Conservation (phyloP, 2,113 vertebrate species). For the Paracanthobrama guichenoti region DNA sequence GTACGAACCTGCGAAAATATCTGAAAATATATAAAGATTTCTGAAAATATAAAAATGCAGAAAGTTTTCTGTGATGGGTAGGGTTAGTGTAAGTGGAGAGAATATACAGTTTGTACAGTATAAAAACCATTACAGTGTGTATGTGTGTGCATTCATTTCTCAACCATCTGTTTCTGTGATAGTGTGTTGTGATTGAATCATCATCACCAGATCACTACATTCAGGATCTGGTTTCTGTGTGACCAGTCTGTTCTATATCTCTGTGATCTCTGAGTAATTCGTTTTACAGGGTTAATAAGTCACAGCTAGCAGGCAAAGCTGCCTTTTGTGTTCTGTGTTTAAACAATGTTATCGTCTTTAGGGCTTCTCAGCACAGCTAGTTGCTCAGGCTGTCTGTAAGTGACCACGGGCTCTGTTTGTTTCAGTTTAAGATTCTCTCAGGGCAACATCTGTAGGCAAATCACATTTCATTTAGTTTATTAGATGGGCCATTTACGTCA, state of each 20-base stretch:
- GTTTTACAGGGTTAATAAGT: conserved; percentile 17
- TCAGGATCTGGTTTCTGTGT: not conserved
- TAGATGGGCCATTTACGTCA: not conserved
- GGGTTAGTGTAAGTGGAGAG: too few species aligned
- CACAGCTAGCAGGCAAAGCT: not conserved
- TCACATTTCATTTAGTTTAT: not conserved
- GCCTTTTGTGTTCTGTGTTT: conserved; percentile 23
- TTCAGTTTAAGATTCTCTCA: not conserved
- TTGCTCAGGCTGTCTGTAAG: not conserved
- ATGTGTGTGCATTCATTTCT: not conserved
- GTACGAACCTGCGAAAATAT: conserved; percentile 57
- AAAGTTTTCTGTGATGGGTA: too few species aligned
- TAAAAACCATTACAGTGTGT: too few species aligned
- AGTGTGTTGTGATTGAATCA: not conserved
- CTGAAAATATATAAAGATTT: too few species aligned
- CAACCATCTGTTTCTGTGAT: not conserved
- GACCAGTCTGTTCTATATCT: not conserved
- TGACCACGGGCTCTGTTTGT: not conserved
- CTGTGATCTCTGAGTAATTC: conserved; percentile 4
- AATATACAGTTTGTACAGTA: too few species aligned
- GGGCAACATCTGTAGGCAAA: not conserved
- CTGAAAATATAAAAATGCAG: too few species aligned
- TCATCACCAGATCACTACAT: not conserved
- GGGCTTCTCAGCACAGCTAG: not conserved
- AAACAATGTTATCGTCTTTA: conserved; percentile 12